Percentiles rank a stretch among this genome's conserved stretches.
Evolutionary conservation across 2,113 vertebrate species (phyloP).

Genomic region (Cervus canadensis): DNA sequence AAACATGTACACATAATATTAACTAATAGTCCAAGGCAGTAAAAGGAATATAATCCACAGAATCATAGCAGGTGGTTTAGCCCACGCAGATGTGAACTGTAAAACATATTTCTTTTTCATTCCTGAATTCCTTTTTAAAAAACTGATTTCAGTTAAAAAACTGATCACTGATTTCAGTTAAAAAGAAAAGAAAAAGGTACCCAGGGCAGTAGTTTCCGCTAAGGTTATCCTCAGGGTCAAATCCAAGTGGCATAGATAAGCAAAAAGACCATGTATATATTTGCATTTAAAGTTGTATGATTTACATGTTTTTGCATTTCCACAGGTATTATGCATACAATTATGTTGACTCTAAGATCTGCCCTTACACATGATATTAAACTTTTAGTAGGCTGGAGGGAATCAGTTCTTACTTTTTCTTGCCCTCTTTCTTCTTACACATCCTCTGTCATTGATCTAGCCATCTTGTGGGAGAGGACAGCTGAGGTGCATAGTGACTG

Average conservation of each 20-base stretch:
- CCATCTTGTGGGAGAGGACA: not conserved
- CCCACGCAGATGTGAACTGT: slow-evolving; percentile 41
- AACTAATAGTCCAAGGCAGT: not conserved
- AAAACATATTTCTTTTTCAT: slow-evolving; percentile 39
- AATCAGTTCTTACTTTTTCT: not conserved
- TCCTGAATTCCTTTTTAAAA: slow-evolving; percentile 34
- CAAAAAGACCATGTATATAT: slow-evolving; percentile 59
- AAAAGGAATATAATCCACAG: not conserved
- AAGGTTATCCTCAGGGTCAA: slow-evolving; percentile 69
- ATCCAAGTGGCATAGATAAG: slow-evolving; percentile 50
- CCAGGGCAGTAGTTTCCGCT: slow-evolving; percentile 38
- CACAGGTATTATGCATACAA: slow-evolving; percentile 19
- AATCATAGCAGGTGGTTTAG: slow-evolving; percentile 34
- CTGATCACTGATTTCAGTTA: slow-evolving; percentile 37
- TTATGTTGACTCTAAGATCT: slow-evolving; percentile 33
- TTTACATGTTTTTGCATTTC: slow-evolving; percentile 72
- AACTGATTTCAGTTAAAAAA: slow-evolving; percentile 13
- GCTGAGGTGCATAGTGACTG: not conserved
- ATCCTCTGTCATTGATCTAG: not conserved
- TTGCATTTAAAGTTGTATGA: slow-evolving; percentile 62
- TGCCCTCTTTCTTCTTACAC: not conserved
- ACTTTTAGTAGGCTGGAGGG: not conserved
- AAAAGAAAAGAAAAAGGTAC: slow-evolving; percentile 42
- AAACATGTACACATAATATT: slow-evolving; percentile 36
- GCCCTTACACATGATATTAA: slow-evolving; percentile 1